Evolutionary conservation across 2,888 invertebrate genomes (phyloP), one percentile per base, ranked within the genome.

Genomic region (Gymnoscelis rufifasciata): DNA sequence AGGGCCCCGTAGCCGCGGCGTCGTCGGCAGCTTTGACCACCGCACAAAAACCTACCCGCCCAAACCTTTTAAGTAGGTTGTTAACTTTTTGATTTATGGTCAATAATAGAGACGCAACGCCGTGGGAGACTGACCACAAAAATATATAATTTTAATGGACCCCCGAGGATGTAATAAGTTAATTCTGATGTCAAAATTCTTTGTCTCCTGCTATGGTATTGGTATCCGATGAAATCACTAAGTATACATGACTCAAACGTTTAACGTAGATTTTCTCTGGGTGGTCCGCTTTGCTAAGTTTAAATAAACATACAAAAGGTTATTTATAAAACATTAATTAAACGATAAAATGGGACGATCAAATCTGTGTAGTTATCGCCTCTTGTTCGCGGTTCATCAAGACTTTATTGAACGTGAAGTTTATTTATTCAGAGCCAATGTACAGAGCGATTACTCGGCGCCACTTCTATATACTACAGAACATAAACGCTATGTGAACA

Each of bases 41-140:
- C 74, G 62, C 64, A 84, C 83, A 86, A 88, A 88, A 88, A 86
- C 84, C 78, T 63, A 76, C 74, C 80, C 81, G 75, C 71, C 78
- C 74, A 74, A 78, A 79, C 80, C 86, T 88, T 86, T 86, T 88
- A 87, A 87, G 86, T 83, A 87, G 83, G 88, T 88, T 87, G 88
- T 88, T 88, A 88, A 87, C 83, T 83, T 88, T 88, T 87, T 87
- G 88, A 88, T 88, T 88, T 87, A 88, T 84, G 81, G 78, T 79
- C 84, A 86, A 87, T 87, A 88, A 88, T 88, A 87, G 86, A 87
- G 87, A 86, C 76, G 81, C 83, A 84, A 82, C 84, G 73, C 86
- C 80, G 84, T 87, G 87, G 86, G 88, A 87, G 84, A 81, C 83
- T 83, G 75, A 77, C 83, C 78, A 79, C 80, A 76, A 76, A 69